Evolutionary conservation across 2,797 vertebrate species (phyloP).

Genomic region (Salmo trutta): DNA sequence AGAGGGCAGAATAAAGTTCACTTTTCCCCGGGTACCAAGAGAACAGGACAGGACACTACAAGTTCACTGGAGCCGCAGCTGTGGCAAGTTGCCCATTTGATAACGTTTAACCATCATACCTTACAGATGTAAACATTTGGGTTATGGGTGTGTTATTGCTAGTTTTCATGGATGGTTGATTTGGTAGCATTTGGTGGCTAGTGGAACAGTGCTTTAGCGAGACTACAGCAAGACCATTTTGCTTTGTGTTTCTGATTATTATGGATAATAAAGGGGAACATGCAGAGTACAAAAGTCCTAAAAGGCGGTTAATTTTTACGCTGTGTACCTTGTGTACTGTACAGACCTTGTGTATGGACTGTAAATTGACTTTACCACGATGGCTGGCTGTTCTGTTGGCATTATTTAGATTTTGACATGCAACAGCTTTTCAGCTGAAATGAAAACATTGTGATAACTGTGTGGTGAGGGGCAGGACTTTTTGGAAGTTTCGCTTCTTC

Average conservation of each 20-base stretch:
- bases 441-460: background rate
- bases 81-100: slow-evolving; percentile 89
- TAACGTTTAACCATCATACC: slow-evolving; percentile 56
- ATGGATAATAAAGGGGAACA: background rate
- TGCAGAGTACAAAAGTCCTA: too few species aligned
- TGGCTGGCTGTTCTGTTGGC: background rate
- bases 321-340: background rate
- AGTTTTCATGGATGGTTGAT: slow-evolving; percentile 9
- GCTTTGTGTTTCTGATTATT: background rate
- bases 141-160: slow-evolving; percentile 28
- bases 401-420: background rate
- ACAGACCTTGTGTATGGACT: too few species aligned
- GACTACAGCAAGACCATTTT: slow-evolving; percentile 6
- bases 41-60: slow-evolving; percentile 79
- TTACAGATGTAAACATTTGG: slow-evolving; percentile 37
- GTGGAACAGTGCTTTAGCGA: slow-evolving; percentile 7
- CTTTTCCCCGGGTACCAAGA: slow-evolving; percentile 83
- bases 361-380: background rate
- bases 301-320: background rate
- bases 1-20: slow-evolving; percentile 88
- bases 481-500: slow-evolving; percentile 25
- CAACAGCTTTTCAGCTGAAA: slow-evolving; percentile 3
- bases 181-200: background rate
- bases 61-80: slow-evolving; percentile 82
- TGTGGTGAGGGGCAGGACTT: slow-evolving; percentile 24